Evolutionary conservation across 2,797 vertebrate species (phyloP), one percentile per base, ranked within the genome.

Genomic region (Muscicapa comitata): DNA sequence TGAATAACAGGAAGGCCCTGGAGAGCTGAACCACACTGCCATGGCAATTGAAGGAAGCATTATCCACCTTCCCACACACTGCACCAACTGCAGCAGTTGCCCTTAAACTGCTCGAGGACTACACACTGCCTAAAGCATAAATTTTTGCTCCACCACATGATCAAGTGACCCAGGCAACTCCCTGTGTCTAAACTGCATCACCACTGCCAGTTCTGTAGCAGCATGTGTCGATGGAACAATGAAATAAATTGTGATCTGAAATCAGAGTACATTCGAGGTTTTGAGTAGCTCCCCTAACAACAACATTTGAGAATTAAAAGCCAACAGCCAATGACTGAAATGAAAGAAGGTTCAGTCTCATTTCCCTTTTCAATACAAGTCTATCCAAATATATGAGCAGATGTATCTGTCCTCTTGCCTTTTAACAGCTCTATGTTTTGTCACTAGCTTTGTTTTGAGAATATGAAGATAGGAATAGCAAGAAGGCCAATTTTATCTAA

Each of bases 381-480:
- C 58, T 88, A 68, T 85, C 67, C 93, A 97, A 97, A 94, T 84
- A 96, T 87, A 96, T 93, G 80, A 96, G 87, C 75, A 96, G 87
- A 74, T 86, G 20, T 76, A 70, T 81, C 54, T 82, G 72, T 84
- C 40, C 67, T 86, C 77, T 77, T 92, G 63, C 45, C 83, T 96
- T 95, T 96, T 90, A 89, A 83, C 24, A 48, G 42, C 61, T 89
- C 47, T 88, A 31, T 88, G 77, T 88, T 95, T 96, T 92, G 88
- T 77, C 94, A 66, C 6, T 65, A 59, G 55, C 95, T 95, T 91
- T 40, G 17, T 93, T 96, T 80, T 68, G 45, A 80, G 83, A 96
- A 90, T 93, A 24, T 47, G 37, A 94, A 75, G 18, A 55, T 2
- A 48, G 9, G 11, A 15, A 33, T 13, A 59, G 17, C 17, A 74